Conservation (phyloP, 2,113 vertebrate genomes). For the Phycodurus eques region DNA sequence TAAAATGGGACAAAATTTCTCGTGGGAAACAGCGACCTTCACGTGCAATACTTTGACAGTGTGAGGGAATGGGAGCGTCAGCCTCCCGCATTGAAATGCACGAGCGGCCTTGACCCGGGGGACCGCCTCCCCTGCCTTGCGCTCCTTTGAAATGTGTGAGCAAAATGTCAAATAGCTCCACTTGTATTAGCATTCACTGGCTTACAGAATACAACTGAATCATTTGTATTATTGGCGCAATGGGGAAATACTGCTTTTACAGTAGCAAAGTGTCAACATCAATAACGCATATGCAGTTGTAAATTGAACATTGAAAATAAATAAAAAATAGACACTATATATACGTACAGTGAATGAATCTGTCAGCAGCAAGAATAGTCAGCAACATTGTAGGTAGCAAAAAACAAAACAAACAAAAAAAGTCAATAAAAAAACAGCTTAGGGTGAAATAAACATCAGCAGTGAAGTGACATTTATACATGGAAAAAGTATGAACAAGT, state of each 20-base stretch:
- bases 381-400: too few species aligned
- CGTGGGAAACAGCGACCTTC: not conserved
- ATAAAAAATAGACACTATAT: too few species aligned
- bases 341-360: too few species aligned
- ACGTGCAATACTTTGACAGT: not conserved
- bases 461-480: not conserved
- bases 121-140: not conserved
- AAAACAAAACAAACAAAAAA: too few species aligned
- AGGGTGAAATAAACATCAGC: too few species aligned
- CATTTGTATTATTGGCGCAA: not conserved
- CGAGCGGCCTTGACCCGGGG: slow-evolving; percentile 16
- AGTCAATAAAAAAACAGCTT: too few species aligned
- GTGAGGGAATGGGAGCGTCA: not conserved
- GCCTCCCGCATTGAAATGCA: slow-evolving; percentile 15
- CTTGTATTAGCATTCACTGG: not conserved
- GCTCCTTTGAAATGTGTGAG: slow-evolving; percentile 7
- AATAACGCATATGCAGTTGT: too few species aligned
- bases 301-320: too few species aligned
- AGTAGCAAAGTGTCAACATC: not conserved
- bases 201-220: too few species aligned
- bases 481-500: not conserved
- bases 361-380: too few species aligned
- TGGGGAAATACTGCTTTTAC: not conserved
- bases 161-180: slow-evolving; percentile 2
- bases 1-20: too few species aligned